Base-by-base conservation (phyloP, 1,140 invertebrate species). In the Drosophila trapezifrons region DNA sequence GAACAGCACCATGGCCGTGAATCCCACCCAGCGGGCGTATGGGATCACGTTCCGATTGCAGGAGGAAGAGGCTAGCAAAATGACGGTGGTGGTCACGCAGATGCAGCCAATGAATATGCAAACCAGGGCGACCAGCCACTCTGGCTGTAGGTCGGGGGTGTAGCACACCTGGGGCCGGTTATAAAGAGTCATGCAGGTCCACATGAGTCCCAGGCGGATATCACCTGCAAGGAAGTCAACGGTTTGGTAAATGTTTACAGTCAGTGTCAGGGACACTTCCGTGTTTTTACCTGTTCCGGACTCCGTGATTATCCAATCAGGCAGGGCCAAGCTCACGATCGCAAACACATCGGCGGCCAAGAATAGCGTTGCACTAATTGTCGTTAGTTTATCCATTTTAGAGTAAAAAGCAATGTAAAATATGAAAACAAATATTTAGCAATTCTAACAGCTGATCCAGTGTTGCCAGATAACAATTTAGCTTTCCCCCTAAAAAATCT, bases 301-400 rank as follows among this genome's bases (percentile, higher is more conserved):
- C 93, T 98, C 97, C 6, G 97, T 98, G 37, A 98, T 97, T 84
- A 99, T 98, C 98, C 98, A 99, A 92, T 98, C 97, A 40, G 98
- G 97, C 95, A 98, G 96, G 7, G 97, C 96, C 73, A 99, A 94
- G 92, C 97, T 98, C 1, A 98, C 95, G 69, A 98, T 96, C 22
- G 98, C 98, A 94, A 98, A 98, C 43, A 98, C 94, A 94, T 98
- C 97, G 38, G 98, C 98, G 32, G 97, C 95, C 91, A 98, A 94
- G 92, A 99, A 99, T 42, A 99, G 92, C 18, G 97, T 96, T 4
- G 97, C 97, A 13, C 98, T 98, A 81, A 98, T 98, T 70, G 98
- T 93, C 12, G 97, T 98, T 80, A 98, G 93, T 93, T 97, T 98
- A 93, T 98, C 97, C 97, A 98, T 82, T 46, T 46, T 18, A 40